A percentile compares a stretch with the other conserved stretches of the same genome.
These are phyloP conservation scores for Takifugu rubripes DNA, from an alignment of 2,797 vertebrate genomes.

Conservation along the genomic window DNA sequence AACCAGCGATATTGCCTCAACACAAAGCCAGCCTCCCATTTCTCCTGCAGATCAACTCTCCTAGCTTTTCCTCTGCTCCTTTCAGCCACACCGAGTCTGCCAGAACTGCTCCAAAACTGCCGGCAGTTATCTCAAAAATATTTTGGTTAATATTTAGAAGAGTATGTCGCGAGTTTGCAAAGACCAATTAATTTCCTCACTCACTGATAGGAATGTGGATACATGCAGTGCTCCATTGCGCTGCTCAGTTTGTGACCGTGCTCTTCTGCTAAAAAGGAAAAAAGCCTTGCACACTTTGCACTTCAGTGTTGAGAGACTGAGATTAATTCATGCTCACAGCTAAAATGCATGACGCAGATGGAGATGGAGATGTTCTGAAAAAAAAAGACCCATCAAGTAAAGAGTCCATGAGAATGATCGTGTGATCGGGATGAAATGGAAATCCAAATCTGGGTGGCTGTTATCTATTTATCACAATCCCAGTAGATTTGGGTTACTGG, in stretches of 20 bases:
- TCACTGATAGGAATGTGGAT: slow-evolving; percentile 46
- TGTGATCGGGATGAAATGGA: slow-evolving; percentile 60
- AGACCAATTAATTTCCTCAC: slow-evolving; percentile 42
- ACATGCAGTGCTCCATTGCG: slow-evolving; percentile 23
- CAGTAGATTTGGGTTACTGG: slow-evolving; percentile 53
- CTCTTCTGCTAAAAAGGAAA: slow-evolving; percentile 17
- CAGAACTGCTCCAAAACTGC: background rate
- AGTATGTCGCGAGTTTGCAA: slow-evolving; percentile 15
- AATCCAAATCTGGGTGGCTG: slow-evolving; percentile 51
- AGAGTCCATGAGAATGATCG: slow-evolving; percentile 42
- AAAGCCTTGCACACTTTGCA: slow-evolving; percentile 12
- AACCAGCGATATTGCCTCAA: background rate
- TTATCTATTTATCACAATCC: slow-evolving; percentile 56
- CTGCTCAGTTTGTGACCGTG: slow-evolving; percentile 25
- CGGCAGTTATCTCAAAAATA: background rate
- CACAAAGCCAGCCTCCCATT: slow-evolving; percentile 1
- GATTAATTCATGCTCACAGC: slow-evolving; percentile 53
- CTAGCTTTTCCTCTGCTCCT: background rate
- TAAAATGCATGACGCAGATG: slow-evolving; percentile 43
- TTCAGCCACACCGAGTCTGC: background rate
- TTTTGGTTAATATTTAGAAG: slow-evolving; percentile 4
- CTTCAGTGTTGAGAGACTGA: slow-evolving; percentile 17
- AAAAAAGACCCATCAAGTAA: slow-evolving; percentile 32
- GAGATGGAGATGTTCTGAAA: slow-evolving; percentile 38
- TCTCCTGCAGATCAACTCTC: background rate